phyloP scores from a whole-genome alignment of 2,888 invertebrate species.

The Volucella inflata region DNA sequence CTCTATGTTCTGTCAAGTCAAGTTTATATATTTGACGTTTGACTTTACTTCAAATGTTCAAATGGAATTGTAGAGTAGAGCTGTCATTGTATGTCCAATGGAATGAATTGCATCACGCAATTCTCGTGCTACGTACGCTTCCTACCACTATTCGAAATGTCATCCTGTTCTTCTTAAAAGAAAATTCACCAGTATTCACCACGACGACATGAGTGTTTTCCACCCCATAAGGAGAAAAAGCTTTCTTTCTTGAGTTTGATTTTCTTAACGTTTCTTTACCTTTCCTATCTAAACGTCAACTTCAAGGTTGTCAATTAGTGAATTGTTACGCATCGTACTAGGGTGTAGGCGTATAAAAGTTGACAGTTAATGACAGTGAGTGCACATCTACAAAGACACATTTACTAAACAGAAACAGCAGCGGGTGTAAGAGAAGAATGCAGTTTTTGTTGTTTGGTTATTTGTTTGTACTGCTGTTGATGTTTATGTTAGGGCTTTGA shows the following conservation, averaged over 20 bases:
- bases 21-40: conserved; percentile 30
- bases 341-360: conserved; percentile 49
- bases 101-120: conserved; percentile 23
- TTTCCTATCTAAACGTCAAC: conserved; percentile 15
- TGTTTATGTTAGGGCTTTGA: neutral
- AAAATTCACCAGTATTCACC: conserved; percentile 26
- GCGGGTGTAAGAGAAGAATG: conserved; percentile 5
- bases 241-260: conserved; percentile 6
- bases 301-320: conserved; percentile 66
- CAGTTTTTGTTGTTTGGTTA: neutral
- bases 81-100: neutral
- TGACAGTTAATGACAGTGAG: conserved; percentile 49
- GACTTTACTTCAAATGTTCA: neutral
- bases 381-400: conserved; percentile 28
- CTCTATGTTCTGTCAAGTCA: conserved; percentile 24
- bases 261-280: neutral
- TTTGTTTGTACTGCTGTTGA: too few species aligned
- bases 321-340: conserved; percentile 38
- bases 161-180: neutral
- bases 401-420: neutral
- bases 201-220: neutral
- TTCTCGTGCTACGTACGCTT: neutral
- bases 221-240: conserved; percentile 7
- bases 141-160: neutral
- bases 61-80: neutral